Evolutionary conservation across 1,140 invertebrate species (phyloP).

Genomic region (Piezodorus guildinii): DNA sequence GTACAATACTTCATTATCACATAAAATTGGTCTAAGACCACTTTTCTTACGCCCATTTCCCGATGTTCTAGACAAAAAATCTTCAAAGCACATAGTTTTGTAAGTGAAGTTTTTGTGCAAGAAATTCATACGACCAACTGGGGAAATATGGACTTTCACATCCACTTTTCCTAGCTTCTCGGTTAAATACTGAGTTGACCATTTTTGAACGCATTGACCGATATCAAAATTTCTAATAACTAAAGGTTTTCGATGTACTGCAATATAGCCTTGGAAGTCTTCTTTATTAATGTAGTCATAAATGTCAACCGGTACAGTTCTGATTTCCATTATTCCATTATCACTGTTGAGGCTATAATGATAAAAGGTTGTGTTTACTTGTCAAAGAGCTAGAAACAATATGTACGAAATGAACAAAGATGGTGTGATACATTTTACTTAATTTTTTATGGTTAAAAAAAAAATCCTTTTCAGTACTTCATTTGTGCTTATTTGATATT

Average conservation of each 20-base stretch:
- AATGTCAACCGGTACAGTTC: background rate
- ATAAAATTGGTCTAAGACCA: slow-evolving; percentile 32
- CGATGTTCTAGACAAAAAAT: slow-evolving; percentile 37
- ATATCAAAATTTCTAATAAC: slow-evolving; percentile 40
- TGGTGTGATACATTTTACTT: too few relatives aligned
- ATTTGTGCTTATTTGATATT: too few relatives aligned
- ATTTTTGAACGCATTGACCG: slow-evolving; percentile 39
- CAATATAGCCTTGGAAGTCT: slow-evolving; percentile 1
- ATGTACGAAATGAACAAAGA: too few relatives aligned
- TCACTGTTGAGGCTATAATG: background rate
- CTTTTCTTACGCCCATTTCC: slow-evolving; percentile 29
- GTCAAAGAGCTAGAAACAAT: too few relatives aligned
- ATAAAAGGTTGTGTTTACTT: too few relatives aligned
- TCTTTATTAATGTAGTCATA: background rate
- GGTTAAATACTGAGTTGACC: slow-evolving; percentile 41
- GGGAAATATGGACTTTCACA: slow-evolving; percentile 43
- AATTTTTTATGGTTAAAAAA: too few relatives aligned
- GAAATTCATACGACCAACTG: slow-evolving; percentile 40
- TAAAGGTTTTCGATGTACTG: slow-evolving; percentile 31
- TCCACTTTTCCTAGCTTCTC: slow-evolving; percentile 32
- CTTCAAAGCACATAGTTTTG: slow-evolving; percentile 39
- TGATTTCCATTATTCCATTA: slow-evolving; percentile 27
- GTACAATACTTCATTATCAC: slow-evolving; percentile 41
- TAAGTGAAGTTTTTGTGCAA: slow-evolving; percentile 46
- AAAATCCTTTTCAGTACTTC: too few relatives aligned